Base-by-base conservation (phyloP, 1,140 invertebrate genomes). In the Drosophila oshimai region DNA sequence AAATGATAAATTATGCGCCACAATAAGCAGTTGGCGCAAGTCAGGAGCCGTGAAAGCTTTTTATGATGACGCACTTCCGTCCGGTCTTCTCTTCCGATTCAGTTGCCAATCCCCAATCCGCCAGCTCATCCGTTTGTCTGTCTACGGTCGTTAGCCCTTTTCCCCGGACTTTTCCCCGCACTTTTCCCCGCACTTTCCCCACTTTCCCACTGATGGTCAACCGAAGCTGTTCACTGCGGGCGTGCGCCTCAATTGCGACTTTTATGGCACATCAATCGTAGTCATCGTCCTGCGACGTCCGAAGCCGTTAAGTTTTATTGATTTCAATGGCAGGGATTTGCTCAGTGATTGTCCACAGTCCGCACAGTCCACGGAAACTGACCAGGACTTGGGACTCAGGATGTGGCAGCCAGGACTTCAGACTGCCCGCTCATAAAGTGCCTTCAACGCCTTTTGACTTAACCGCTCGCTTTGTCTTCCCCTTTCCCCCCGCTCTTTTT, bases 1-100 rank as follows among this genome's bases (percentile, higher is more conserved):
- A 87, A 87, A 87, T 87, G 81, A 87, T 87, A 87, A 87, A 87
- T 87, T 87, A 87, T 87, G 81, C 80, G 80, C 73, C 76, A 62
- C 81, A 87, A 84, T 84, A 84, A 84, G 70, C 74, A 79, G 57
- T 62, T 71, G 39, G 45, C 20, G 54, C 62, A 72, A 55, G 47
- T 58, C 51, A 46, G 65, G 37, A 36, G 55, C 81, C 62, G 73
- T 87, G 81, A 87, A 87, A 87, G 81, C 81, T 77, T 87, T 67
- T 87, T 87, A 87, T 87, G 81, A 87, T 87, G 81, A 87, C 81
- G 81, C 81, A 87, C 81, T 87, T 87, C 81, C 81, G 81, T 18
- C 55, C 41, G 41, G 42, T 29, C 36, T 49, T 6, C 64, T 18
- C 31, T 17, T 37, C 47, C 36, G 46, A 49, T 36, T 53, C n/a